Percentiles rank a stretch among this genome's conserved stretches.
Conservation (phyloP, 2,888 invertebrate species). For the Odontomyia ornata region DNA sequence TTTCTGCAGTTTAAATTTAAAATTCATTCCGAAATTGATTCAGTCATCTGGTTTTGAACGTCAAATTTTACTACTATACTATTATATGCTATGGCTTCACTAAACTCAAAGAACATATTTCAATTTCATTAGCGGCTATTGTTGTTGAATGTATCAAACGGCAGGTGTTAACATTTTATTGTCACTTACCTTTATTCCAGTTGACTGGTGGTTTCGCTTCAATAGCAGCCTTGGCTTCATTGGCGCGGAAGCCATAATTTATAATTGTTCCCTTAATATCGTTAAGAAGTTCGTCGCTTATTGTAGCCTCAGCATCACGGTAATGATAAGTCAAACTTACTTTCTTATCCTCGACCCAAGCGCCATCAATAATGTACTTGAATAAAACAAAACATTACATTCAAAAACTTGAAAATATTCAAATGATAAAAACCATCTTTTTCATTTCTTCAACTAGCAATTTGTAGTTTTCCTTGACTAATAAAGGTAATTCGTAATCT, state of each 20-base stretch:
- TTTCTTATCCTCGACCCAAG: conserved; percentile 81
- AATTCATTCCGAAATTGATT: too few species aligned
- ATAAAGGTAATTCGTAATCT: conserved; percentile 75
- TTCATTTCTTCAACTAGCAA: conserved; percentile 71
- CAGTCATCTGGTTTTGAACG: too few species aligned
- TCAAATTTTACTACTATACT: too few species aligned
- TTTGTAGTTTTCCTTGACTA: conserved; percentile 71
- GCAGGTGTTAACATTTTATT: neutral
- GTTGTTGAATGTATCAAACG: too few species aligned
- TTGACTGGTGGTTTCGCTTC: conserved; percentile 81
- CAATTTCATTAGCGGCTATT: too few species aligned
- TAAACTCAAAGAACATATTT: too few species aligned
- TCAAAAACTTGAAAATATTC: neutral
- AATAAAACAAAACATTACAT: conserved; percentile 4
- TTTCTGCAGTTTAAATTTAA: too few species aligned
- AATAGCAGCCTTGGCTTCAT: conserved; percentile 75
- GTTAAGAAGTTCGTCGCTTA: conserved; percentile 64
- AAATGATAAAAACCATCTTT: conserved; percentile 59
- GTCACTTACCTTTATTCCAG: conserved; percentile 74
- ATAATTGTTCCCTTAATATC: conserved; percentile 71
- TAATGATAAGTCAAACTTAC: conserved; percentile 78
- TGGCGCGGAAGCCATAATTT: conserved; percentile 72
- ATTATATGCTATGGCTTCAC: too few species aligned
- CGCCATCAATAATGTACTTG: conserved; percentile 71
- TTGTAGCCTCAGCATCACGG: conserved; percentile 68